phyloP scores from a whole-genome alignment of 2,113 vertebrate species.

The Nesoenas mayeri region DNA sequence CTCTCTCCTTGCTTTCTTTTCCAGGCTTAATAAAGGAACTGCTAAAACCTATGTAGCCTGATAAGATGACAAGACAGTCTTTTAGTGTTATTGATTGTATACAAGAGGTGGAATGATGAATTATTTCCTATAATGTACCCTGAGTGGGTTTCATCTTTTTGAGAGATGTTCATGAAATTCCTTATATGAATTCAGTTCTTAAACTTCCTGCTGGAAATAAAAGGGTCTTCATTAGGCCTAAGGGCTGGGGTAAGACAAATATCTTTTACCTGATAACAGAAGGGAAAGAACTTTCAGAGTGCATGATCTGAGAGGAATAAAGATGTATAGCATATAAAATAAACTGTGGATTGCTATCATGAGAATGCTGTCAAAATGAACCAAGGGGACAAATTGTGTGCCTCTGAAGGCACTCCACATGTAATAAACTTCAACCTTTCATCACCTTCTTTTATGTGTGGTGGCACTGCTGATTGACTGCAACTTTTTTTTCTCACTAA shows the following conservation, averaged over 20 bases:
- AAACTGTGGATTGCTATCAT: not conserved
- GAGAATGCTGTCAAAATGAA: not conserved
- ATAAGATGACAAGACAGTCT: constrained; percentile 77
- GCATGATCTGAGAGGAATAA: not conserved
- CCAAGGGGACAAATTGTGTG: not conserved
- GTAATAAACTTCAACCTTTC: not conserved
- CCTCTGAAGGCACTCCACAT: not conserved
- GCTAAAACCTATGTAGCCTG: constrained; percentile 74
- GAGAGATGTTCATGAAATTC: constrained; percentile 28
- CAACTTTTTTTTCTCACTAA: not conserved
- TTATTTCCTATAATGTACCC: constrained; percentile 60
- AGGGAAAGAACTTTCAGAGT: not conserved
- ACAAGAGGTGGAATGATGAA: constrained; percentile 71
- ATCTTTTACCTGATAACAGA: constrained; percentile 22
- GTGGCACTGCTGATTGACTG: not conserved
- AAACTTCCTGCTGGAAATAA: constrained; percentile 51
- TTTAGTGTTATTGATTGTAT: constrained; percentile 80
- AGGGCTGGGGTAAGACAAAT: not conserved
- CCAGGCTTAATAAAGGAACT: constrained; percentile 75
- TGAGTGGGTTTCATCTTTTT: constrained; percentile 45
- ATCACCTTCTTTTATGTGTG: not conserved
- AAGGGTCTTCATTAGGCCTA: not conserved
- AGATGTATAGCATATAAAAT: not conserved
- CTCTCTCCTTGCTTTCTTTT: constrained; percentile 67
- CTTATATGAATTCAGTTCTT: constrained; percentile 25